Conservation (phyloP, 2,113 vertebrate genomes). For the Aptenodytes forsteri region DNA sequence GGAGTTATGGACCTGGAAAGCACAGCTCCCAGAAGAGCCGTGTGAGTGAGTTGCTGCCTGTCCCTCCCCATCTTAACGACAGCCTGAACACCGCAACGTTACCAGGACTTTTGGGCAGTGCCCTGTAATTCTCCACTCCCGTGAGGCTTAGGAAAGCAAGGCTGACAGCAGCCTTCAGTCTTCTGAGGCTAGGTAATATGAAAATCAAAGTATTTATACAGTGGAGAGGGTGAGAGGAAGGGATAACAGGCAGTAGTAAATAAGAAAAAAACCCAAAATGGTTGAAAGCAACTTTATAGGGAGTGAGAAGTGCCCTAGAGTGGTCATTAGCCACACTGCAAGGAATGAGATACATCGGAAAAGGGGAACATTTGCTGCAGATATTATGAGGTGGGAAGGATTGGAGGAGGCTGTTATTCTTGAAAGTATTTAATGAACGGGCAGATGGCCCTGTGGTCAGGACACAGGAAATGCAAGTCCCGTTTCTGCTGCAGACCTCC, state of each 20-base stretch:
- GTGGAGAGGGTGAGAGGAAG: not conserved
- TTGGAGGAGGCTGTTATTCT: not conserved
- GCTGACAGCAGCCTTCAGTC: not conserved
- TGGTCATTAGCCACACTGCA: not conserved
- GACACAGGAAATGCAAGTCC: not conserved
- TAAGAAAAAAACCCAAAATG: not conserved
- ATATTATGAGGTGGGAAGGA: conserved; percentile 20
- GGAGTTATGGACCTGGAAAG: not conserved
- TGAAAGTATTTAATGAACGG: conserved; percentile 1
- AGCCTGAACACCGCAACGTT: accelerated
- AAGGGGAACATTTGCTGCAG: not conserved
- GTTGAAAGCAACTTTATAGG: conserved; percentile 24
- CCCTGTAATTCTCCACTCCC: not conserved
- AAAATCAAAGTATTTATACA: not conserved
- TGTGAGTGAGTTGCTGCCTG: not conserved
- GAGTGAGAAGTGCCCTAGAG: conserved; percentile 14
- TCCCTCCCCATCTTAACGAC: not conserved
- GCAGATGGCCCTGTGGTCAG: conserved; percentile 4
- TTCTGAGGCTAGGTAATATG: not conserved
- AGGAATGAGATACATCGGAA: not conserved
- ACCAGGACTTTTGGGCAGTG: not conserved
- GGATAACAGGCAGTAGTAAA: not conserved
- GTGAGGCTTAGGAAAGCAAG: not conserved
- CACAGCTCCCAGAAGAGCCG: not conserved
- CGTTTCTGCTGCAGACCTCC: not conserved